A percentile compares a stretch with the other conserved stretches of the same genome.
Evolutionary conservation across 2,113 vertebrate genomes (phyloP).

Genomic region (Uria lomvia): DNA sequence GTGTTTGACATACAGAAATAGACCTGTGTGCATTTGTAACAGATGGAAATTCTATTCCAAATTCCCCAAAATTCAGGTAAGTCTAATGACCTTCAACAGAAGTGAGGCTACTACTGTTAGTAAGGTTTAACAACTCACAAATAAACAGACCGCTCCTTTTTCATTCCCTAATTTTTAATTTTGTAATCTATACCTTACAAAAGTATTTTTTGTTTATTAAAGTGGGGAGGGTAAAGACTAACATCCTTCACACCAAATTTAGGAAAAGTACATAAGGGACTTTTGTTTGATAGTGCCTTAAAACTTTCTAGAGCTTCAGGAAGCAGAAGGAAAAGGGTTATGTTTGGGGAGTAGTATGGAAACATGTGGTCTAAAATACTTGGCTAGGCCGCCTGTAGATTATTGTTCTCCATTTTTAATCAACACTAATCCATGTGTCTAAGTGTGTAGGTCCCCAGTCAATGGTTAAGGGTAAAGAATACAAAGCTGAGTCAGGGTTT

Average conservation of each 20-base stretch:
- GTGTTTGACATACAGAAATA: constrained; percentile 28
- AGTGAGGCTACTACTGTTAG: not conserved
- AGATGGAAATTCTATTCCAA: not conserved
- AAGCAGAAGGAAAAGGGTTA: not conserved
- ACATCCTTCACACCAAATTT: not conserved
- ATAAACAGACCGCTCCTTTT: not conserved
- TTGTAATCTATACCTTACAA: not conserved
- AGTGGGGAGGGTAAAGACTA: not conserved
- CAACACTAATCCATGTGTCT: not conserved
- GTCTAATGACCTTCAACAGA: not conserved
- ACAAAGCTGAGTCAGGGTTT: not conserved
- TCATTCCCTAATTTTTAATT: not conserved
- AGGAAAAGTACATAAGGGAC: not conserved
- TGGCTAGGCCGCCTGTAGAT: not conserved
- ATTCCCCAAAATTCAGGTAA: not conserved
- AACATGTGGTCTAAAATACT: not conserved
- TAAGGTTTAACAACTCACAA: not conserved
- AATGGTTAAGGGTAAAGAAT: not conserved
- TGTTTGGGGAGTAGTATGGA: not conserved
- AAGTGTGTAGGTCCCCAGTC: not conserved
- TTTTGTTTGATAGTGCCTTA: not conserved
- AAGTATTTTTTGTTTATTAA: not conserved
- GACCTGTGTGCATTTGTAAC: not conserved
- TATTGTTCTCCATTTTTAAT: not conserved
- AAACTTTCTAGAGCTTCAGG: not conserved